These are phyloP conservation scores for Stichopus horrens DNA, from an alignment of 53 echinoderm and acorn worm species.

Conservation along the genomic window DNA sequence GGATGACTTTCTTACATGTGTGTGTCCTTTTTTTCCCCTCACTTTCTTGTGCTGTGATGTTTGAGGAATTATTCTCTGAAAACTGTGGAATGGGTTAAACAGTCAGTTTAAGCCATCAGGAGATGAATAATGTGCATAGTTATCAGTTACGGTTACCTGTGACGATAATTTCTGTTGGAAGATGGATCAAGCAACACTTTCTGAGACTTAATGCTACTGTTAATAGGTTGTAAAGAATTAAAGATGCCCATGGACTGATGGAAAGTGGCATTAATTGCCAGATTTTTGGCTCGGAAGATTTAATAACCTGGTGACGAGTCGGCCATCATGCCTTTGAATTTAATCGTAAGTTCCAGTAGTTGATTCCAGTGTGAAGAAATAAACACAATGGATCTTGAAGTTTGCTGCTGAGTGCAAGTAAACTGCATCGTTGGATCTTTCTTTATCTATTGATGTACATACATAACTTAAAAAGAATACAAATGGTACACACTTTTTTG, in stretches of 20 bases:
- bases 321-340: no score
- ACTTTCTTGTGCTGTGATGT: background rate
- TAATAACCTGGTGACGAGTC: no score
- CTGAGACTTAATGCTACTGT: background rate
- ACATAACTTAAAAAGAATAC: no score
- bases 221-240: background rate
- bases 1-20: background rate
- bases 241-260: background rate
- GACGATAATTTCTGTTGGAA: background rate
- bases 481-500: no score
- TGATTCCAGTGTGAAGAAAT: no score
- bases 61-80: background rate
- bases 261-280: background rate
- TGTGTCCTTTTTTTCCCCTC: background rate
- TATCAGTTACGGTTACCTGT: background rate
- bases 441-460: no score
- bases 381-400: no score
- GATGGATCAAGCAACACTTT: background rate
- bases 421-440: no score
- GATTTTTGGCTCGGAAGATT: no score
- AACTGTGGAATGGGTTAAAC: background rate
- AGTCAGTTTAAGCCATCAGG: conserved; percentile 1
- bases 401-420: no score
- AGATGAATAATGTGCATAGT: conserved; percentile 1
- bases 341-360: no score